Evolutionary conservation across 2,797 vertebrate genomes (phyloP).

Genomic region (Alectoris magna): DNA sequence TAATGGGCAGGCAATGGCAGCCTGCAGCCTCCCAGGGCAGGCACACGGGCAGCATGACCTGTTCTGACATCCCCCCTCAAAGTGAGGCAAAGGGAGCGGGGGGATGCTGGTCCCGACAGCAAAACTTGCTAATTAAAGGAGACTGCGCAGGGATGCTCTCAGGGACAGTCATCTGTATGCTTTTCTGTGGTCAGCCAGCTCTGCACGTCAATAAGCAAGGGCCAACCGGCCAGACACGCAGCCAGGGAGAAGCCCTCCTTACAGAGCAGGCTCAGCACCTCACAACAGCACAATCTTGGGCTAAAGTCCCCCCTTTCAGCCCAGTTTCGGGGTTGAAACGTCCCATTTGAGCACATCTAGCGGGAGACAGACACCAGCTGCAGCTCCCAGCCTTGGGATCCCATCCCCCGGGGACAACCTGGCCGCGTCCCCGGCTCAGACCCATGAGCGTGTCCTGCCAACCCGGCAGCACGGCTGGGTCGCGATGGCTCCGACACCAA

Average conservation of each 20-base stretch:
- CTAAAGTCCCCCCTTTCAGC: not conserved
- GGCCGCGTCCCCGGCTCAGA: accelerated
- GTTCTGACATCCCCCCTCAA: not conserved
- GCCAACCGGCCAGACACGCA: not conserved
- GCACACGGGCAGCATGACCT: accelerated
- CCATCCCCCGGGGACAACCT: accelerated
- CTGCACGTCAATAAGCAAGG: not conserved
- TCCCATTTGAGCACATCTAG: accelerated
- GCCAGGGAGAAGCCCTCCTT: not conserved
- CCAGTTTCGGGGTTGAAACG: accelerated
- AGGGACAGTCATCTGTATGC: accelerated
- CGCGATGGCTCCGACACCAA: accelerated
- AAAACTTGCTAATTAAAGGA: not conserved
- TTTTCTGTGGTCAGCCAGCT: not conserved
- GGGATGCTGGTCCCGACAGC: accelerated
- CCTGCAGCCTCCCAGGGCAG: not conserved
- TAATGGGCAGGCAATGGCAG: not conserved
- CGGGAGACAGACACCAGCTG: not conserved
- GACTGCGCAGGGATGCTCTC: not conserved
- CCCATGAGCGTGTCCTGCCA: accelerated
- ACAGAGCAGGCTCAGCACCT: not conserved
- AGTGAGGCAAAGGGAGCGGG: not conserved
- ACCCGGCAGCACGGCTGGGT: accelerated
- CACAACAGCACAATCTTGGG: accelerated
- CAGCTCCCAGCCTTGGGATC: not conserved